Base-by-base conservation (phyloP, 2,797 vertebrate species). In the Lindbergichthys nudifrons region DNA sequence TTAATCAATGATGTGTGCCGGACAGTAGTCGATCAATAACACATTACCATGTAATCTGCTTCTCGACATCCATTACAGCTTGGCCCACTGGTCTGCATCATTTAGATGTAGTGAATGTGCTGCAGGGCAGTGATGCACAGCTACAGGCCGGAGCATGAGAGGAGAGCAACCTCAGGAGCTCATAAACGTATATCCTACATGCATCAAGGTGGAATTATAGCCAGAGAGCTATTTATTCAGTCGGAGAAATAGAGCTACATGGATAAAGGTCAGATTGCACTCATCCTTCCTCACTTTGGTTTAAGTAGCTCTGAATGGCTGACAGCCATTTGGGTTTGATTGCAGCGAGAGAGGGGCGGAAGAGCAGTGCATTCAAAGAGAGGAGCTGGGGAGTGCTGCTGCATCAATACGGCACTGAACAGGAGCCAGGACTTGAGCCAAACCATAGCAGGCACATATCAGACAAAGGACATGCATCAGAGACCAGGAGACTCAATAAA, bases 321-420 rank as follows among this genome's bases (percentile, higher is more conserved):
- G 81, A 80, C 70, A 85, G 73, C 70, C 58, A 68, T 74, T 87
- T 76, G 75, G 65, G 77, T 88, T 78, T 89, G 79, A 92, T 85
- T 88, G 80, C 83, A 80, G 65, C 36, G 52, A 77, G 68, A 80
- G 63, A 70, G 73, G 45, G 61, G 66, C 59, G 43, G 54, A 51
- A 63, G 78, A 79, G 74, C 50, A 53, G 62, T 26, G 70, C 69
- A 82, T 69, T 86, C 82, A 83, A 73, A 69, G 71, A 78, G 80
- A 68, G 79, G 64, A 76, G 70, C 53, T 60, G 50, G 42, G 45
- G 52, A 83, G 66, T 62, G 68, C 60, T 65, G 72, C 70, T 75
- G 77, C 84, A 84, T 81, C 84, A 84, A 82, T 83, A 85, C 85
- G 65, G 45, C 67, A 81, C 41, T 77, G 84, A 85, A 75, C 59